Evolutionary conservation across 2,888 invertebrate species (phyloP).

Genomic region (Uropetala carovei): DNA sequence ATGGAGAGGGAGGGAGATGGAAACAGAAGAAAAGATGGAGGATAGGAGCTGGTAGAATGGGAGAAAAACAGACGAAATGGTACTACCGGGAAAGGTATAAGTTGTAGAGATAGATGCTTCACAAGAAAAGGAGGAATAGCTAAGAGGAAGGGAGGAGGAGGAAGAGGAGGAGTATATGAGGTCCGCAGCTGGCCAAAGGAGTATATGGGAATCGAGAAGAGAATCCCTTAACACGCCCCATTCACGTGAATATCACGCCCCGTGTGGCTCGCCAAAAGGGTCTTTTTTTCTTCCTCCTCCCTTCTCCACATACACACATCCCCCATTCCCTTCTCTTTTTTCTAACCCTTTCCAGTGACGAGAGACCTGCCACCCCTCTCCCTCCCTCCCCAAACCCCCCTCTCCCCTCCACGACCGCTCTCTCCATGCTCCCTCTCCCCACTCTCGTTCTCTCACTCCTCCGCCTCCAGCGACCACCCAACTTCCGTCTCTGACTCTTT

Average conservation of each 20-base stretch:
- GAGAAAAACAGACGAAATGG: background rate
- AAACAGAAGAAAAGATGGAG: background rate
- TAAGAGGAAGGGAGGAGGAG: background rate
- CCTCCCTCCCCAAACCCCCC: background rate
- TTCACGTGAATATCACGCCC: constrained; percentile 51
- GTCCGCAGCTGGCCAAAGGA: background rate
- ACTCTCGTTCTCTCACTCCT: background rate
- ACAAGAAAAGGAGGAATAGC: background rate
- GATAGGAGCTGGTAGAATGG: background rate
- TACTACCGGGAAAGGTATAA: too few relatives aligned
- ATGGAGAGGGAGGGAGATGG: background rate
- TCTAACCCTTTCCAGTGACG: constrained; percentile 1
- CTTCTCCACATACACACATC: background rate
- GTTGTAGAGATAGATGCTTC: too few relatives aligned
- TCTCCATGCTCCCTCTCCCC: background rate
- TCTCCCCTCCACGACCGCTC: background rate
- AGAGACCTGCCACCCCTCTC: too few relatives aligned
- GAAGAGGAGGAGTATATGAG: background rate
- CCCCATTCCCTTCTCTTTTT: too few relatives aligned
- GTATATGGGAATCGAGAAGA: background rate
- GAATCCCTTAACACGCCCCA: constrained; percentile 29
- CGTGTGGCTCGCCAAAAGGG: constrained; percentile 42
- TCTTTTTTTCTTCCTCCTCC: constrained; percentile 36
- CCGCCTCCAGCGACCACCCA: background rate
- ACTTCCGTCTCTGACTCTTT: background rate